Conservation (phyloP, 2,797 vertebrate genomes). For the Huso huso region DNA sequence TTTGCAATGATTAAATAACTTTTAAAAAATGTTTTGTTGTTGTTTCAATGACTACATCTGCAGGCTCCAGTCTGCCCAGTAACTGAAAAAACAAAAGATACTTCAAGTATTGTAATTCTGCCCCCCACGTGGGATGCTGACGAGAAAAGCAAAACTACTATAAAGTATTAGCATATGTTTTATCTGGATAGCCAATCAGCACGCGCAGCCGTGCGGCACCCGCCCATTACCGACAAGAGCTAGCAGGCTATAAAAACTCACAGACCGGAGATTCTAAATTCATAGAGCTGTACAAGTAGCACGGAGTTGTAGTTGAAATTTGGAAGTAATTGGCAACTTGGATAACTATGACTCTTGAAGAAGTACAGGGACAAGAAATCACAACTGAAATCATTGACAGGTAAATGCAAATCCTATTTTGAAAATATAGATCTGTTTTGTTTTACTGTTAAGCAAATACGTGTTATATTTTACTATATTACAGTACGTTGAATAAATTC, state of each 20-base stretch:
- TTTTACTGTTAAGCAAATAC: too few species aligned
- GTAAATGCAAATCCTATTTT: slow-evolving; percentile 44
- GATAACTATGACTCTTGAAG: slow-evolving; percentile 87
- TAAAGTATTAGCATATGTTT: slow-evolving; percentile 62
- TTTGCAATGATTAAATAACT: slow-evolving; percentile 7
- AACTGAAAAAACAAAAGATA: slow-evolving; percentile 53
- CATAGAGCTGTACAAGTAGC: too few species aligned
- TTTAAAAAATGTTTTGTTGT: too few species aligned
- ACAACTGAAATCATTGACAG: slow-evolving; percentile 68
- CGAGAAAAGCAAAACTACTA: slow-evolving; percentile 46
- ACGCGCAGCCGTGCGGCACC: slow-evolving; percentile 28
- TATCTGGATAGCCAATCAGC: slow-evolving; percentile 60
- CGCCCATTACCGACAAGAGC: slow-evolving; percentile 64
- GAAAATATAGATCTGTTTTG: too few species aligned
- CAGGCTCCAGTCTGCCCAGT: slow-evolving; percentile 46
- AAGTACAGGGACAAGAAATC: slow-evolving; percentile 72
- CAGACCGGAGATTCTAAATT: too few species aligned
- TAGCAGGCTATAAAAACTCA: slow-evolving; percentile 55
- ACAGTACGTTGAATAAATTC: too few species aligned
- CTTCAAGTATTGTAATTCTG: slow-evolving; percentile 52
- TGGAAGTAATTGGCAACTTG: slow-evolving; percentile 40
- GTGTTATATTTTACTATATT: too few species aligned
- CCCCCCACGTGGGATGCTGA: slow-evolving; percentile 76
- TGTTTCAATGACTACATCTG: slow-evolving; percentile 23
- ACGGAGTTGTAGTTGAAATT: too few species aligned